Evolutionary conservation across 2,888 invertebrate species (phyloP).

Genomic region (Habrosyne pyritoides): DNA sequence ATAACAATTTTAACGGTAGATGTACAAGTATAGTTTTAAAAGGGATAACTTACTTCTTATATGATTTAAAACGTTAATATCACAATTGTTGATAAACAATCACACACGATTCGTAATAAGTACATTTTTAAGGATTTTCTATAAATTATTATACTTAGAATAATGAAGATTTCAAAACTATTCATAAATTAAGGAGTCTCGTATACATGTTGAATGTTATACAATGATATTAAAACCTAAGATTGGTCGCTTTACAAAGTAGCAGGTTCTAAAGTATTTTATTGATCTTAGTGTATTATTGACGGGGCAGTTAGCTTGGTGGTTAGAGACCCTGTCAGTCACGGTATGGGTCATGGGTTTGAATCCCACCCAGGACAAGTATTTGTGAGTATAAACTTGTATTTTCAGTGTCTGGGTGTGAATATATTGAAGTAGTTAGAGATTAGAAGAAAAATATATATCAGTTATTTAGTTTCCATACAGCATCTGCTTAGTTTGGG

Average conservation of each 20-base stretch:
- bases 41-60: constrained; percentile 17
- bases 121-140: constrained; percentile 28
- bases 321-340: too few species aligned
- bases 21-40: constrained; percentile 19
- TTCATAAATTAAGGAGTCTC: background rate
- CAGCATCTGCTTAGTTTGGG: too few species aligned
- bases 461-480: too few species aligned
- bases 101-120: constrained; percentile 32
- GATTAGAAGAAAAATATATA: too few species aligned
- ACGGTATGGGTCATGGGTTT: too few species aligned
- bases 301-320: too few species aligned
- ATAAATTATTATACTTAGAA: constrained; percentile 25
- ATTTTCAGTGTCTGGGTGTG: too few species aligned
- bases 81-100: constrained; percentile 32
- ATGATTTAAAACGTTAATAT: constrained; percentile 30
- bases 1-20: constrained; percentile 38
- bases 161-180: constrained; percentile 32
- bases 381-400: too few species aligned
- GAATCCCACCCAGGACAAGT: too few species aligned
- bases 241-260: background rate
- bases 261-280: background rate
- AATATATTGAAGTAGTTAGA: too few species aligned
- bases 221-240: background rate
- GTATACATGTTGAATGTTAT: background rate
- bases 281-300: background rate